Evolutionary conservation across 2,797 vertebrate species (phyloP).

Genomic region (Syndactyla subalaris): DNA sequence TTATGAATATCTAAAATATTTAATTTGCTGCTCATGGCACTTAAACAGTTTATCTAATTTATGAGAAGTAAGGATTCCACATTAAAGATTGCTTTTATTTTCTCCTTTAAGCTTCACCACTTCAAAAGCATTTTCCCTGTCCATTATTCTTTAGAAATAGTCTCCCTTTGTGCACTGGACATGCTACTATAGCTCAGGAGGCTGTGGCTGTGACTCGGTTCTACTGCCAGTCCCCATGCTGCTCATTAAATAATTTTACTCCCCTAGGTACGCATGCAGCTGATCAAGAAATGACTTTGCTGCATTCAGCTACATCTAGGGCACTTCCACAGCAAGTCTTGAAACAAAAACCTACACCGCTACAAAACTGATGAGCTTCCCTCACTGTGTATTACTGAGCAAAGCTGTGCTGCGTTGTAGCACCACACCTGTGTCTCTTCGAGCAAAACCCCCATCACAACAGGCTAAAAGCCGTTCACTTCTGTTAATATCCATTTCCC

Average conservation of each 20-base stretch:
- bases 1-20: not conserved
- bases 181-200: not conserved
- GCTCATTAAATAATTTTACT: not conserved
- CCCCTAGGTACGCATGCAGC: not conserved
- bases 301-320: not conserved
- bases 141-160: not conserved
- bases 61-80: not conserved
- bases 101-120: not conserved
- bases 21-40: not conserved
- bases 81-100: not conserved
- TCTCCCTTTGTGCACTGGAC: not conserved
- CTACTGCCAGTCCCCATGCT: not conserved
- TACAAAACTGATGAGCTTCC: not conserved
- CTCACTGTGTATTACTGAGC: not conserved
- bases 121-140: not conserved
- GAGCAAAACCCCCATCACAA: not conserved
- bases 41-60: slow-evolving; percentile 34
- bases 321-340: not conserved
- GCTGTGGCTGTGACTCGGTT: fast-evolving
- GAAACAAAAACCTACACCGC: not conserved
- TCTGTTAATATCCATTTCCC: not conserved
- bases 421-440: not conserved
- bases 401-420: not conserved
- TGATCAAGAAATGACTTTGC: not conserved
- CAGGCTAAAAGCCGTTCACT: not conserved